phyloP scores from a whole-genome alignment of 2,113 vertebrate genomes.

The Axis porcinus region DNA sequence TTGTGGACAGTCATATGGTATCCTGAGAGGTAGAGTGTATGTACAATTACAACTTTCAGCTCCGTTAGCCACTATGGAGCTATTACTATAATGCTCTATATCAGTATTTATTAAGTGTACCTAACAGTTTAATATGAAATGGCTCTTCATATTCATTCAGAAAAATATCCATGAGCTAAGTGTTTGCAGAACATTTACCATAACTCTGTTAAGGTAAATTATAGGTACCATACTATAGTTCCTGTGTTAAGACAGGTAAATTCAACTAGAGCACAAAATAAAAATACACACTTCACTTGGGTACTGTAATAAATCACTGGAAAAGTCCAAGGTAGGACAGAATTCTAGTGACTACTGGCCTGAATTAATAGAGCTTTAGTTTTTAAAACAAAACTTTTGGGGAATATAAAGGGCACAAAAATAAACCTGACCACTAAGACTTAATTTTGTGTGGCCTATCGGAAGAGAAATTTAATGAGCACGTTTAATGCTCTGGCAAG shows the following conservation, averaged over 20 bases:
- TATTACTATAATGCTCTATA: neutral
- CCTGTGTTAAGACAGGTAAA: neutral
- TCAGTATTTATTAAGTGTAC: neutral
- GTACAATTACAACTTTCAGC: neutral
- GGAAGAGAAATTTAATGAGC: neutral
- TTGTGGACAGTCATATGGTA: neutral
- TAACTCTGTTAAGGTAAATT: neutral
- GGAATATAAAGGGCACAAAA: neutral
- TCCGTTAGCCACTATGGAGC: neutral
- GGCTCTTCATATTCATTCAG: neutral
- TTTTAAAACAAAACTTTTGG: neutral
- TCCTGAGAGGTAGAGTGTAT: neutral
- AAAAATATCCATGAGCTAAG: neutral
- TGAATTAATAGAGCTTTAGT: neutral
- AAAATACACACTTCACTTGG: neutral
- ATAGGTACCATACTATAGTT: neutral
- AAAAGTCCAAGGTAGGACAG: neutral
- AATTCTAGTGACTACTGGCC: neutral
- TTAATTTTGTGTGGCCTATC: neutral
- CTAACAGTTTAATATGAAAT: neutral
- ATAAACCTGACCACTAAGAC: neutral
- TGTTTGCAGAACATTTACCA: constrained; percentile 15
- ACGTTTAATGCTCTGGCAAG: neutral
- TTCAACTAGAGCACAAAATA: neutral
- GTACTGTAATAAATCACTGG: neutral